Base-by-base conservation (phyloP, 2,113 vertebrate species). In the Nematolebias whitei region DNA sequence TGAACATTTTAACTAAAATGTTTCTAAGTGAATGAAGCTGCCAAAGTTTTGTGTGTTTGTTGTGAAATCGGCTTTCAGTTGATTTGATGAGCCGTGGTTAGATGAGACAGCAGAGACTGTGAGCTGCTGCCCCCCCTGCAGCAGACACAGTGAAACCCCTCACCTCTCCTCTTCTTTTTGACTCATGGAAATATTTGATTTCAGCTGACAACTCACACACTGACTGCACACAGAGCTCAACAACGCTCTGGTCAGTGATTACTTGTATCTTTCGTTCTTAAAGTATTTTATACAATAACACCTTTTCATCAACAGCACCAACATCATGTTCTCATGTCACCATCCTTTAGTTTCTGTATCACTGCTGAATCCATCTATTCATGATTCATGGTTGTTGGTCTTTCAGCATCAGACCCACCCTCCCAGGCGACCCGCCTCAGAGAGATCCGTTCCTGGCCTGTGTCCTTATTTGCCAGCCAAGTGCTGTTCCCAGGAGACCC, bases 11-110 rank as follows among this genome's bases (percentile, higher is more conserved):
- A 12, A 44, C 15, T 14, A 12, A 54, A 53, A 53, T 19, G 18
- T 19, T 6, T 19, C 15, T n/a, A 7, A 19, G 11, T 35, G 13
- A 14, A 20, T 55, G 29, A 14, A 20, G 53, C 19, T 20, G 35
- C 20, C 14, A 13, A 5, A 13, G 4, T 55, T n/a, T 2, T 19
- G n/a, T 29, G 26, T 29, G 26, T 29, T 3, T 29, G 26, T 29
- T 29, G 26, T 29, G 26, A n/a, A n/a, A n/a, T n/a, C n/a, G n/a
- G n/a, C n/a, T n/a, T 78, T 78, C 65, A 60, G 54, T 20, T 1
- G n/a, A 61, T 78, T 76, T 80, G 75, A 85, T 53, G 61, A 67
- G 47, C 68, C 59, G 62, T 71, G 79, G 82, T 73, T 41, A 23
- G 23, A 70, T 65, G 44, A 84, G 78, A 84, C 73, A 73, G 69